Conservation (phyloP, 2,113 vertebrate genomes). For the Upupa epops region DNA sequence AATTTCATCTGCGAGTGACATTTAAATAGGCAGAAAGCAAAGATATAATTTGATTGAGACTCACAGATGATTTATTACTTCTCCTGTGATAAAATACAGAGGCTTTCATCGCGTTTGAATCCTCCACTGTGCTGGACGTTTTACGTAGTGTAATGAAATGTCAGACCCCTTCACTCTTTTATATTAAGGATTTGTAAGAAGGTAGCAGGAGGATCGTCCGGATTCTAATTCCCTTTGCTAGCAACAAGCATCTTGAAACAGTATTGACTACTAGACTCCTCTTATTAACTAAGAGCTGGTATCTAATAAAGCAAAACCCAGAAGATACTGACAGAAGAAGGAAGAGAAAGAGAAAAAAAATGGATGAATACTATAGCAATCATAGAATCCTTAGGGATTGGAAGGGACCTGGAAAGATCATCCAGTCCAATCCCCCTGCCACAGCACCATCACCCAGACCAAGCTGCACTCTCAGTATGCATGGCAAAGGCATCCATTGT, state of each 20-base stretch:
- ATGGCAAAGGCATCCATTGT: background rate
- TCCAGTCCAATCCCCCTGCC: too few relatives aligned
- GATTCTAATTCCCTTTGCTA: background rate
- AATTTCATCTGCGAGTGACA: constrained; percentile 24
- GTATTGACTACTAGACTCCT: background rate
- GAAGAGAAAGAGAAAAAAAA: background rate
- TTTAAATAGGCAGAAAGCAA: constrained; percentile 38
- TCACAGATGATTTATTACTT: constrained; percentile 37
- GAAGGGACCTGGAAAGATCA: too few relatives aligned
- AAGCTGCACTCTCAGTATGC: background rate
- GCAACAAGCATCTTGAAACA: background rate
- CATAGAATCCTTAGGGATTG: too few relatives aligned
- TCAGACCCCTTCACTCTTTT: background rate
- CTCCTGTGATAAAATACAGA: constrained; percentile 26
- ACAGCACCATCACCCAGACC: too few relatives aligned
- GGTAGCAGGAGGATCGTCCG: background rate
- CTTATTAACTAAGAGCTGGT: background rate
- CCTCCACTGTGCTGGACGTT: background rate
- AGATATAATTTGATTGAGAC: constrained; percentile 42
- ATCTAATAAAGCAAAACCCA: background rate
- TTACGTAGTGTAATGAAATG: constrained; percentile 5
- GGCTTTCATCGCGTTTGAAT: constrained; percentile 11
- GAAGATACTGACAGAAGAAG: background rate
- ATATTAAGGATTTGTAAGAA: background rate
- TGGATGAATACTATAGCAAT: background rate